Evolutionary conservation across 2,888 invertebrate genomes (phyloP), one percentile per base, ranked within the genome.

Genomic region (Spilarctia lutea): DNA sequence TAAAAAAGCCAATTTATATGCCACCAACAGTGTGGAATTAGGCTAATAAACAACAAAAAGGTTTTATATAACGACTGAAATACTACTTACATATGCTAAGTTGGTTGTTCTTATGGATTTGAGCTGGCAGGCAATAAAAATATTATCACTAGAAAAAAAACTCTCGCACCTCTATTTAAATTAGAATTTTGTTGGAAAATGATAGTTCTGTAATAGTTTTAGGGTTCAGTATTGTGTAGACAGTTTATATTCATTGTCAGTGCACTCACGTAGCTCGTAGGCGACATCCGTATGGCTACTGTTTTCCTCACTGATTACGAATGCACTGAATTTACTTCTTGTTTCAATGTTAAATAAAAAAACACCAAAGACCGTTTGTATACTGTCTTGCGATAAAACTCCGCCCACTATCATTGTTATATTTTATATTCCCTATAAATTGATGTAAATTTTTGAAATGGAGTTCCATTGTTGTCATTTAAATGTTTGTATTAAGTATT

Each of bases 201-300:
- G 52, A 67, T 63, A 67, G 52, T 74, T 79, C 81, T 73, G 74
- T 75, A 69, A 45, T 76, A 76, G 78, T 81, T 79, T 76, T 73
- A 82, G 77, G 79, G 89, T 79, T 90, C 91, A 83, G 75, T 79
- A 76, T 87, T 84, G 77, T 79, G 67, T 91, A 90, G 89, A 80
- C 73, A 75, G 80, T 83, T 80, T 79, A 73, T 81, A 79, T 83
- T 83, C 81, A 91, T 94, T 93, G 87, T 79, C 71, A 93, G 88
- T 92, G 87, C 85, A 84, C 82, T 86, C 95, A 95, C 95, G 95
- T 95, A 90, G 78, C 74, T 79, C 84, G 92, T 91, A 91, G 91
- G 91, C 91, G 92, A 91, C 90, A 91, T 91, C 89, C 91, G 90
- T 91, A 89, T 87, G 90, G 93, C 94, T 94, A 91, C 94, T 90